A percentile compares a stretch with the other conserved stretches of the same genome.
Conservation (phyloP, 2,113 vertebrate species). For the Todiramphus chloris region DNA sequence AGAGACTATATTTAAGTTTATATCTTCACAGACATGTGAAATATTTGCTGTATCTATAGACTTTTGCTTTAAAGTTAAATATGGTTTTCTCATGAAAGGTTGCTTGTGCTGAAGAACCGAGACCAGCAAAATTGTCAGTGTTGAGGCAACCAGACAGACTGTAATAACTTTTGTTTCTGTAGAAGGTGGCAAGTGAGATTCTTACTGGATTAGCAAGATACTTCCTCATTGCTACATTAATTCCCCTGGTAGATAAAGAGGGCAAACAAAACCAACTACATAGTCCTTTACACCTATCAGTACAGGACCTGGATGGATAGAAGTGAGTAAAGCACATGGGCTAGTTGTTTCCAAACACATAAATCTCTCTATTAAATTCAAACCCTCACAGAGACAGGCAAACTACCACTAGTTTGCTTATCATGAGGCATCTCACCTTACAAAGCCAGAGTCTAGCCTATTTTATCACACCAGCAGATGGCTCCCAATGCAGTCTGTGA, state of each 20-base stretch:
- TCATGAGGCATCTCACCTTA: background rate
- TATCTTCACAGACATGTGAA: background rate
- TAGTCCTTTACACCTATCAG: background rate
- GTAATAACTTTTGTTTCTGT: background rate
- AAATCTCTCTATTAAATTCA: background rate
- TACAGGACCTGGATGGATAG: too few relatives aligned
- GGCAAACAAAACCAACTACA: background rate
- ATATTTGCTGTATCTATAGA: background rate
- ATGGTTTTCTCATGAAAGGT: background rate
- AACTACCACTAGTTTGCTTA: background rate
- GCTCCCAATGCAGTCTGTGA: background rate
- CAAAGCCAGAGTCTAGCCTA: background rate
- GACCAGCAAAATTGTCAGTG: background rate
- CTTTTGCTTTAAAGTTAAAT: background rate
- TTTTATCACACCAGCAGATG: background rate
- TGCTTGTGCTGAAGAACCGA: background rate
- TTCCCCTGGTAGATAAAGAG: background rate
- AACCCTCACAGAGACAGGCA: background rate
- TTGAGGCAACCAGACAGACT: background rate
- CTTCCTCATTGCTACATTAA: background rate
- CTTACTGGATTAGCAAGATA: background rate
- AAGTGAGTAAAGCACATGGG: background rate
- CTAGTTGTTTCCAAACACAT: background rate
- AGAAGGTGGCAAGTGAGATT: background rate
- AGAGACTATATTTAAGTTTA: background rate